Conservation (phyloP, 1,140 invertebrate species). For the Danaus plexippus region DNA sequence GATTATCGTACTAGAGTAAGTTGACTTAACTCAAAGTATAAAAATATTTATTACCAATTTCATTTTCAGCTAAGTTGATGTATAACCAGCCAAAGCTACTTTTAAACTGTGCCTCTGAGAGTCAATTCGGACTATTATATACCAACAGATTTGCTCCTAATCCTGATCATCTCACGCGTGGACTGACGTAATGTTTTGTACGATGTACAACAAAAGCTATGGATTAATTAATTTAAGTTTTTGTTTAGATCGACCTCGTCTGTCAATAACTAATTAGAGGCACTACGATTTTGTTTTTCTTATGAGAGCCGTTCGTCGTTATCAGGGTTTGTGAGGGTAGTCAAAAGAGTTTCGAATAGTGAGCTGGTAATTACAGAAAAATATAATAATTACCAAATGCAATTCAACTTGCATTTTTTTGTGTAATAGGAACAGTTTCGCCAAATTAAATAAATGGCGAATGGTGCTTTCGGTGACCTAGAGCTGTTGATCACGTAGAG, state of each 20-base stretch:
- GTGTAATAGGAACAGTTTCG: no score
- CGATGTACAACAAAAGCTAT: conserved; percentile 30
- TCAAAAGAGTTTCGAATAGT: no score
- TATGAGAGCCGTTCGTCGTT: conserved; percentile 26
- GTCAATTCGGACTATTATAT: conserved; percentile 51
- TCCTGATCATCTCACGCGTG: conserved; percentile 48
- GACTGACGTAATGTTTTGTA: conserved; percentile 51
- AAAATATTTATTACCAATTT: conserved; percentile 53
- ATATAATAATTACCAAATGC: no score
- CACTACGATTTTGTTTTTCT: conserved; percentile 24
- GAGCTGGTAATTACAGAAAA: no score
- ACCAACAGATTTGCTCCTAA: conserved; percentile 44
- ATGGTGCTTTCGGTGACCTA: no score
- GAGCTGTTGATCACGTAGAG: no score
- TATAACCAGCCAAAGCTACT: conserved; percentile 17
- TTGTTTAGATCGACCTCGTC: conserved; percentile 42
- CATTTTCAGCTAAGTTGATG: conserved; percentile 34
- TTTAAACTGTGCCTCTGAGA: conserved; percentile 43
- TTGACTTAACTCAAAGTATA: not conserved
- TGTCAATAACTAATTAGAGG: conserved; percentile 39
- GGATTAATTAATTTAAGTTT: conserved; percentile 40
- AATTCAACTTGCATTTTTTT: no score
- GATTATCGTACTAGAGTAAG: no score
- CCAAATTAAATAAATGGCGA: no score
- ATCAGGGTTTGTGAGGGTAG: conserved; percentile 3